phyloP scores from a whole-genome alignment of 2,888 invertebrate species.

The Sarcophaga variegata region DNA sequence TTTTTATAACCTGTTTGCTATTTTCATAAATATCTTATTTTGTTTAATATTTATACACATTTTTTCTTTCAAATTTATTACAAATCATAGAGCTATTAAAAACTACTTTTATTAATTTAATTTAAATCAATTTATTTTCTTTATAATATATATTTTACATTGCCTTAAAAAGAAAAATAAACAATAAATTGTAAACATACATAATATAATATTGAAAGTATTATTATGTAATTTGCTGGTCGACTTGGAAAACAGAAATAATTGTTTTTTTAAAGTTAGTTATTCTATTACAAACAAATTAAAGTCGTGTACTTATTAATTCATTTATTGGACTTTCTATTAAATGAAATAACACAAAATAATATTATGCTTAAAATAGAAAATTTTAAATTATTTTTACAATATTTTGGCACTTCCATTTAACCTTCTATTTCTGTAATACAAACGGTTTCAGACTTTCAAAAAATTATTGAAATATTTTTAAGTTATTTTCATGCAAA shows the following conservation, averaged over 20 bases:
- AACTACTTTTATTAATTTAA: conserved; percentile 45
- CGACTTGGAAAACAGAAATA: too few relatives aligned
- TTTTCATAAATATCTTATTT: conserved; percentile 30
- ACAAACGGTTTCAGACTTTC: too few relatives aligned
- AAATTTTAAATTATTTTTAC: conserved; percentile 14
- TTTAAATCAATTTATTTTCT: conserved; percentile 29
- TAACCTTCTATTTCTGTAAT: too few relatives aligned
- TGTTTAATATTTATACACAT: conserved; percentile 28
- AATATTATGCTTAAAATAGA: not conserved
- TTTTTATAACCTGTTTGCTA: conserved; percentile 5
- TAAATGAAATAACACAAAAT: not conserved
- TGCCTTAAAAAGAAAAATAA: not conserved
- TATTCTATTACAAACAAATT: too few relatives aligned
- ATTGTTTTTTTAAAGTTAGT: too few relatives aligned
- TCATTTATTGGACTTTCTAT: not conserved
- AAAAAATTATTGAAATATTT: too few relatives aligned
- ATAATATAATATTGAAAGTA: not conserved
- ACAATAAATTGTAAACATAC: not conserved
- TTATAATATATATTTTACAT: conserved; percentile 19
- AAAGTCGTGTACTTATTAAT: too few relatives aligned
- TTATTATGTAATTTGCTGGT: not conserved
- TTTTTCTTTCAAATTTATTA: conserved; percentile 22
- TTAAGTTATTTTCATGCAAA: too few relatives aligned
- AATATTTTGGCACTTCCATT: too few relatives aligned
- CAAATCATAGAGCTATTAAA: conserved; percentile 56